phyloP scores from a whole-genome alignment of 2,888 invertebrate genomes.

The Mimas tiliae region DNA sequence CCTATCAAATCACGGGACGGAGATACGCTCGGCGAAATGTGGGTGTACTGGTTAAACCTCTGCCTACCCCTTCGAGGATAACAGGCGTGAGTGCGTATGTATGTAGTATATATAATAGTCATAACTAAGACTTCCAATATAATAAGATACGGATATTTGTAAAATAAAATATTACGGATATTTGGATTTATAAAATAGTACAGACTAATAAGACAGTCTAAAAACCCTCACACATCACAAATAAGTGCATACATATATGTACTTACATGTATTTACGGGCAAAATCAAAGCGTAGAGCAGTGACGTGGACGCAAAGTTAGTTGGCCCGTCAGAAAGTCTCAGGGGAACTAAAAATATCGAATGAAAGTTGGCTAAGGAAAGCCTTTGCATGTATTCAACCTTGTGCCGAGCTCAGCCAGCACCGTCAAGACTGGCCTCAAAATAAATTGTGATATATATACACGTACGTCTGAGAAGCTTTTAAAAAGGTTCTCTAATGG shows the following conservation, averaged over 20 bases:
- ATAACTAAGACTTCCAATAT: too few relatives aligned
- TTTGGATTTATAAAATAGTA: too few relatives aligned
- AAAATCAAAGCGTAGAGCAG: constrained; percentile 11
- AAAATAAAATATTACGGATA: too few relatives aligned
- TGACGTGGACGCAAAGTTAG: constrained; percentile 1
- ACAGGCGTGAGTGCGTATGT: too few relatives aligned
- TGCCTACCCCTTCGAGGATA: too few relatives aligned
- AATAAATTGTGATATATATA: constrained; percentile 19
- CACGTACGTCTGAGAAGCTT: neutral
- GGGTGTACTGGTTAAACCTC: too few relatives aligned
- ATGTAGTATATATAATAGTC: too few relatives aligned
- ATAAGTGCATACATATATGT: neutral
- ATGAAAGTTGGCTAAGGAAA: constrained; percentile 25
- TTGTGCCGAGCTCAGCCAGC: constrained; percentile 13
- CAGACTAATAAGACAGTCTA: neutral
- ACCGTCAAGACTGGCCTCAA: constrained; percentile 13
- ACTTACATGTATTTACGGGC: too few relatives aligned
- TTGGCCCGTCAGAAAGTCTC: constrained; percentile 23
- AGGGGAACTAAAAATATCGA: constrained; percentile 23
- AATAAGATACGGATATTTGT: too few relatives aligned
- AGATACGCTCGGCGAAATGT: too few relatives aligned
- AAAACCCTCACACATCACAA: neutral
- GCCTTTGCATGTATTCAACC: constrained; percentile 29
- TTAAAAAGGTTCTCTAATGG: neutral
- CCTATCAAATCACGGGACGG: too few relatives aligned